phyloP scores from a whole-genome alignment of 2,888 invertebrate species.

The Orthosia gothica region DNA sequence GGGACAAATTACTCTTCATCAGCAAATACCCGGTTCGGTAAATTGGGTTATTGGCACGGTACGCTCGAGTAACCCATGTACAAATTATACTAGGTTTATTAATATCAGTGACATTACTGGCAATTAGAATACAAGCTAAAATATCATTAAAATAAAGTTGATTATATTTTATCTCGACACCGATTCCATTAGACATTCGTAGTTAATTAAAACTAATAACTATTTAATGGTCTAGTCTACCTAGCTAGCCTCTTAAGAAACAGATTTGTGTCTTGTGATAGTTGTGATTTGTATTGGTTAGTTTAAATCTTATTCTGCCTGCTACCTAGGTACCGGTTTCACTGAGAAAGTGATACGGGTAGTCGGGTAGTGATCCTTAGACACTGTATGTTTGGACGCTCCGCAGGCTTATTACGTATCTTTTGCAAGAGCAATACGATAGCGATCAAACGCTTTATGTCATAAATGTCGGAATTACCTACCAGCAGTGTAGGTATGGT shows the following conservation, averaged over 20 bases:
- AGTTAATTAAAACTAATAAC: conserved; percentile 17
- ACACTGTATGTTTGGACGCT: too few species aligned
- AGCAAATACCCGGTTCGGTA: not conserved
- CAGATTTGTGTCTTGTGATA: not conserved
- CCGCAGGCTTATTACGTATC: too few species aligned
- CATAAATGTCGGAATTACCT: too few species aligned
- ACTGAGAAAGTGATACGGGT: too few species aligned
- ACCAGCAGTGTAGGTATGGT: too few species aligned
- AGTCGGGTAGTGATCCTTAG: too few species aligned
- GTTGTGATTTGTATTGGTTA: not conserved
- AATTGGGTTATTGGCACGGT: not conserved
- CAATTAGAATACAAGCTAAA: not conserved
- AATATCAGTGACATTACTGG: not conserved
- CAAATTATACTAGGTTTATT: not conserved
- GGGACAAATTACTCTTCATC: not conserved
- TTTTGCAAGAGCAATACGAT: too few species aligned
- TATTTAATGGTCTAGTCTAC: conserved; percentile 12
- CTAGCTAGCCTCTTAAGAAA: not conserved
- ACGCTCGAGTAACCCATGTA: not conserved
- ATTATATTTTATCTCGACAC: not conserved
- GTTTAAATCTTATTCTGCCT: not conserved
- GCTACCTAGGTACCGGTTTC: not conserved
- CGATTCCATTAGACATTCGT: conserved; percentile 8
- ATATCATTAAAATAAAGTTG: conserved; percentile 7
- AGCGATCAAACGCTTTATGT: too few species aligned